Evolutionary conservation across 1,140 invertebrate genomes (phyloP).

Genomic region (Magallana ariakensis): DNA sequence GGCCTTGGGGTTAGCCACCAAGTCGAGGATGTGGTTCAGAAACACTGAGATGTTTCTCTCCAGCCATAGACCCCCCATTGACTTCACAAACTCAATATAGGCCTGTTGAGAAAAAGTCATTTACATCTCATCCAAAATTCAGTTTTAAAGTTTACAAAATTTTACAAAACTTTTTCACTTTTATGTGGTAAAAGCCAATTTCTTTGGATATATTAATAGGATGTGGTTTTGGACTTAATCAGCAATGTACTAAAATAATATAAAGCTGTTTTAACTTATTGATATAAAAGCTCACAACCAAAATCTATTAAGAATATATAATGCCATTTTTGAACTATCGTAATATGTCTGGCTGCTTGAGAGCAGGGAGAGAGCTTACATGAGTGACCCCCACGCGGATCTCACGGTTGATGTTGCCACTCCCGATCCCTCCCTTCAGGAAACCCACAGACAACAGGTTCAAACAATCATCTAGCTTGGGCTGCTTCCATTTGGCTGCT

Average conservation of each 20-base stretch:
- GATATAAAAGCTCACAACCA: too few species aligned
- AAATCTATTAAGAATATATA: too few species aligned
- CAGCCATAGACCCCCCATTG: slow-evolving; percentile 95
- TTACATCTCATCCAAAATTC: not conserved
- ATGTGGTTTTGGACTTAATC: too few species aligned
- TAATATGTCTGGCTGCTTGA: too few species aligned
- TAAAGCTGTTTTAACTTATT: too few species aligned
- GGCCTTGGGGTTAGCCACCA: slow-evolving; percentile 94
- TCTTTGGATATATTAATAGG: too few species aligned
- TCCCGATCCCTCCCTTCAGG: slow-evolving; percentile 94
- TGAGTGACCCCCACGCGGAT: slow-evolving; percentile 91
- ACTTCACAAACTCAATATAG: slow-evolving; percentile 95
- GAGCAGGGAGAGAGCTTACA: slow-evolving; percentile 78
- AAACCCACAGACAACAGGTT: slow-evolving; percentile 96
- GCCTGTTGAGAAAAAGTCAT: slow-evolving; percentile 83
- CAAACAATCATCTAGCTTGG: slow-evolving; percentile 91
- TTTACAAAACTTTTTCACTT: too few species aligned
- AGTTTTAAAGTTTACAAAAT: not conserved
- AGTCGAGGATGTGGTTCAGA: slow-evolving; percentile 92
- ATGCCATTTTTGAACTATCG: too few species aligned
- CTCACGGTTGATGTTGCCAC: slow-evolving; percentile 92
- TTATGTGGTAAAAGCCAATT: too few species aligned
- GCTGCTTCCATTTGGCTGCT: slow-evolving; percentile 72
- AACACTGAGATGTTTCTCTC: slow-evolving; percentile 94
- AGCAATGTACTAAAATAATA: too few species aligned